These are phyloP conservation scores for Ahaetulla prasina DNA, from an alignment of 2,113 vertebrate genomes.

Conservation along the genomic window DNA sequence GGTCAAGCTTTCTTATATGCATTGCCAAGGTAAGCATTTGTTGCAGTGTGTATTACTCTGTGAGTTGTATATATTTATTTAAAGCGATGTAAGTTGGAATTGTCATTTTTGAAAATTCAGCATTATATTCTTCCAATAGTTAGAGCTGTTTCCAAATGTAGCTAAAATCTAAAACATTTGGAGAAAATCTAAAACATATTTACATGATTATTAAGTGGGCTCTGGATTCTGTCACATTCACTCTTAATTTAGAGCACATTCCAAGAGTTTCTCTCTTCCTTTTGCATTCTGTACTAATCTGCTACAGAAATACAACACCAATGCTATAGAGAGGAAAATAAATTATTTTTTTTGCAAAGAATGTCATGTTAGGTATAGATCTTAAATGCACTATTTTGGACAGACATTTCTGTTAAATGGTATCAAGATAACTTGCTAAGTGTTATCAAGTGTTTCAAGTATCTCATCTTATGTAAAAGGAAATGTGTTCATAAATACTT, in stretches of 20 bases:
- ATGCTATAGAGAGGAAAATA: constrained; percentile 40
- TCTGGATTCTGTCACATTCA: constrained; percentile 68
- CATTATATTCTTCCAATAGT: constrained; percentile 59
- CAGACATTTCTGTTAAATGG: constrained; percentile 32
- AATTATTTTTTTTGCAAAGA: constrained; percentile 36
- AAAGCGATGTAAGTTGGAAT: constrained; percentile 56
- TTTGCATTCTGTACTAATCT: constrained; percentile 54
- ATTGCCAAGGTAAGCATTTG: constrained; percentile 42
- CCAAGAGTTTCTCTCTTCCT: constrained; percentile 64
- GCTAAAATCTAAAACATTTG: constrained; percentile 66
- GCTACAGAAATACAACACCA: constrained; percentile 44
- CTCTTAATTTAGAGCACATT: constrained; percentile 67
- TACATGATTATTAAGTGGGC: constrained; percentile 62
- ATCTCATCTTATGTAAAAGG: constrained; percentile 37
- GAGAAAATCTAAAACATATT: constrained; percentile 67
- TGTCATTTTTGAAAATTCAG: constrained; percentile 55
- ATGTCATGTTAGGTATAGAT: constrained; percentile 31
- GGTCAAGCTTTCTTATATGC: constrained; percentile 25
- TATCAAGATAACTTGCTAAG: constrained; percentile 43
- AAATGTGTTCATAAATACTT: background rate
- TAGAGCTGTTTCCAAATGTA: constrained; percentile 56
- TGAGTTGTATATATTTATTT: constrained; percentile 59
- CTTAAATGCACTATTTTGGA: constrained; percentile 24
- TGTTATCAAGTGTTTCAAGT: constrained; percentile 22
- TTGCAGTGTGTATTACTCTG: constrained; percentile 50